Evolutionary conservation across 64 coral and sea anemone genomes (phyloP).

Genomic region (Montipora sp.): DNA sequence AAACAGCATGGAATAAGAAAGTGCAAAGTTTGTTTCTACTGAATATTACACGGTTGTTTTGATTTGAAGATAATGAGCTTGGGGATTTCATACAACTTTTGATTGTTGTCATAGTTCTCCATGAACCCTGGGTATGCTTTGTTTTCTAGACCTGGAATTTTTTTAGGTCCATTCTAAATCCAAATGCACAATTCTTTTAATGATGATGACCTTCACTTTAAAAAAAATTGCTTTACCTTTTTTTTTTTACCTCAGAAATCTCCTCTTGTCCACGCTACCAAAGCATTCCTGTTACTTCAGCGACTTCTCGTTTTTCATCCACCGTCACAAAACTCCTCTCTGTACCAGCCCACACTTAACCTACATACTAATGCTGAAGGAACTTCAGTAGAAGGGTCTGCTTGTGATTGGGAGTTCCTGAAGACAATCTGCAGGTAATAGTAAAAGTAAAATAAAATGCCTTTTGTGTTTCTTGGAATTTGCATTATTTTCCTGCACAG

Average conservation of each 20-base stretch:
- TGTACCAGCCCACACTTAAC: constrained; percentile 40
- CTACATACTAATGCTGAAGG: background rate
- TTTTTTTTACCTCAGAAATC: constrained; percentile 35
- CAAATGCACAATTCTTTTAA: too few species aligned
- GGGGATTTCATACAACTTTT: too few species aligned
- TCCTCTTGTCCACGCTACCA: background rate
- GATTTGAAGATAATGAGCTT: too few species aligned
- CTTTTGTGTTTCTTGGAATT: background rate
- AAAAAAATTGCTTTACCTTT: background rate
- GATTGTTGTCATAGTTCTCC: too few species aligned
- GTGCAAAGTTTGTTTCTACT: too few species aligned
- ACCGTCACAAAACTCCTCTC: background rate
- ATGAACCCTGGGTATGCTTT: too few species aligned
- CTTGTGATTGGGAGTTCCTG: constrained; percentile 46
- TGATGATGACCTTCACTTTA: too few species aligned
- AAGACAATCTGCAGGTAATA: constrained; percentile 48
- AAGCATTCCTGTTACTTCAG: constrained; percentile 44
- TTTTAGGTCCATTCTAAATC: too few species aligned
- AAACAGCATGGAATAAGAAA: too few species aligned
- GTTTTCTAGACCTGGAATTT: too few species aligned
- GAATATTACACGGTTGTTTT: too few species aligned
- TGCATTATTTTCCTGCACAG: background rate
- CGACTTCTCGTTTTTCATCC: constrained; percentile 34
- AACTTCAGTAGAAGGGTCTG: background rate
- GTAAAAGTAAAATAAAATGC: background rate